Evolutionary conservation across 2,888 invertebrate species (phyloP).

Genomic region (Dasypogon diadema): DNA sequence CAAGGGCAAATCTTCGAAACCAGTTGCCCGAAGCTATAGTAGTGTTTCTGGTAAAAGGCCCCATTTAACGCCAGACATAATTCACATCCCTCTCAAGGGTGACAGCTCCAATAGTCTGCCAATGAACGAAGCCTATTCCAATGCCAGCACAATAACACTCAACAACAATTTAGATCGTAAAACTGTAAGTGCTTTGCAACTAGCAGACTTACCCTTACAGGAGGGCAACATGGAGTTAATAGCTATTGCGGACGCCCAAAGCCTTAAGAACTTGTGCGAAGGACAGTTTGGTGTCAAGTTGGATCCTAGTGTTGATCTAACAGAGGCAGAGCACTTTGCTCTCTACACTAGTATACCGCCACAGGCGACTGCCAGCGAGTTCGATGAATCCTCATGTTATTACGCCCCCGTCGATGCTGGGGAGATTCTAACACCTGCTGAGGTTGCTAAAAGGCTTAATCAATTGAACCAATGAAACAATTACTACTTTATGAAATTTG

Average conservation of each 20-base stretch:
- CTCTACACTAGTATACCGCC: slow-evolving; percentile 88
- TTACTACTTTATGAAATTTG: background rate
- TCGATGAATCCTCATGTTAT: slow-evolving; percentile 88
- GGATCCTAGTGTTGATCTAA: slow-evolving; percentile 76
- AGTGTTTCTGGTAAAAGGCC: slow-evolving; percentile 74
- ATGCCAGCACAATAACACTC: slow-evolving; percentile 66
- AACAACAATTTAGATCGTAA: slow-evolving; percentile 66
- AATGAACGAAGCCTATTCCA: slow-evolving; percentile 69
- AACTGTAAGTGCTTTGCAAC: slow-evolving; percentile 67
- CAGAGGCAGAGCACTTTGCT: slow-evolving; percentile 90
- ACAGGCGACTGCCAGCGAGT: slow-evolving; percentile 87
- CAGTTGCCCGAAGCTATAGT: slow-evolving; percentile 73
- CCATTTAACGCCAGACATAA: slow-evolving; percentile 73
- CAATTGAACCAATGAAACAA: slow-evolving; percentile 61
- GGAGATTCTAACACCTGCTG: slow-evolving; percentile 73
- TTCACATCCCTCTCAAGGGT: slow-evolving; percentile 75
- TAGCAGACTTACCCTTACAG: slow-evolving; percentile 67
- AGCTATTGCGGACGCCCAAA: slow-evolving; percentile 70
- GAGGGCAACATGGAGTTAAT: slow-evolving; percentile 73
- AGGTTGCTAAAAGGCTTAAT: slow-evolving; percentile 66
- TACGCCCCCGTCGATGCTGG: slow-evolving; percentile 87
- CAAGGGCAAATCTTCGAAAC: slow-evolving; percentile 68
- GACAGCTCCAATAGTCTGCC: slow-evolving; percentile 69
- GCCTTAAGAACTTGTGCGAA: slow-evolving; percentile 67
- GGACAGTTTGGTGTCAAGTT: slow-evolving; percentile 67